Evolutionary conservation across 2,888 invertebrate species (phyloP), one percentile per base, ranked within the genome.

Genomic region (Lasioglossum marginatum): DNA sequence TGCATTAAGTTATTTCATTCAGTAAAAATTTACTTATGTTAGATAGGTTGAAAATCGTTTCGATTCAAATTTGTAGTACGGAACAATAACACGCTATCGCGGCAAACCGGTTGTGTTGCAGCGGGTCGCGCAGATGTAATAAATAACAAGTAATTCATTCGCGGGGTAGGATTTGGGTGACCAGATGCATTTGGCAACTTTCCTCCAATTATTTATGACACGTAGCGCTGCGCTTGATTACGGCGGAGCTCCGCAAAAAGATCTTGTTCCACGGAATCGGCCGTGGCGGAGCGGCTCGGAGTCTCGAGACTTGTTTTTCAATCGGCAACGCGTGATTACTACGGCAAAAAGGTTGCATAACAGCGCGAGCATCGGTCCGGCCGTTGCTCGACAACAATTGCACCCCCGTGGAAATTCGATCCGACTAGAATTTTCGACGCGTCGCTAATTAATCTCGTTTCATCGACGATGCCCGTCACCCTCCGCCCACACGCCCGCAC

Each of bases 371-470:
- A n/a, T n/a, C 70, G 37, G 70, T 0, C n/a, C 40, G 40, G 70
- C 4, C 70, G 37, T n/a, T 23, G 66, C 34, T 10, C 34, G 34
- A 68, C 66, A 68, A 68, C 70, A 70, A 70, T 70, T 14, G 70
- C 40, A n/a, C 57, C 48, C n/a, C 31, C 40, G 31, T 23, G 48
- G 57, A 85, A 86, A 86, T 86, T 86, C 84, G 78, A 85, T 68
- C 77, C 66, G 66, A 63, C 75, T 81, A 86, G 86, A 86, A 85
- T 85, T 85, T 79, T 76, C 81, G 79, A 14, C 81, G 88, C 83
- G 57, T 68, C 83, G 86, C 83, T 87, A 87, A 87, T 87, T 87
- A 86, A 86, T 86, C 81, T 77, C 85, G 86, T 86, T 86, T 77
- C 82, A 66, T 78, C 77, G 82, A 71, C 70, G 79, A 71, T 52